Conservation (phyloP, 2,888 invertebrate species). For the Muscina levida region DNA sequence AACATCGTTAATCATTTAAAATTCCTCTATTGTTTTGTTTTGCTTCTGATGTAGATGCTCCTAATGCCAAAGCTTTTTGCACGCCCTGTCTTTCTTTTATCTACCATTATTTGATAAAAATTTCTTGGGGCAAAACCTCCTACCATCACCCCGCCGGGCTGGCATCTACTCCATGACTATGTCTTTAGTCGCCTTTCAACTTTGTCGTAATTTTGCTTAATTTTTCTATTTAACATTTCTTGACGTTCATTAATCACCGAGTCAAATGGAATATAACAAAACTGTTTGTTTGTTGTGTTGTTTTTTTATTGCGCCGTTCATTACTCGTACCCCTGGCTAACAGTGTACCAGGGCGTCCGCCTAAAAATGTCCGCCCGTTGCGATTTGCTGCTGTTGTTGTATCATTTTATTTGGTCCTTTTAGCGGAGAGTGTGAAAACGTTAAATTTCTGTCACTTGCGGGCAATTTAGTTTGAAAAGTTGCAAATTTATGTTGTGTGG, state of each 20-base stretch:
- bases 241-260: constrained; percentile 37
- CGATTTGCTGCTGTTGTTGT: background rate
- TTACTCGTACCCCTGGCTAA: background rate
- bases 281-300: background rate
- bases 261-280: constrained; percentile 21
- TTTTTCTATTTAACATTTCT: constrained; percentile 39
- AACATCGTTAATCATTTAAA: constrained; percentile 45
- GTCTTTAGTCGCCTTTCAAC: background rate
- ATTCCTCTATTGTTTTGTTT: constrained; percentile 12
- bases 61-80: background rate
- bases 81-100: background rate
- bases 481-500: constrained; percentile 43
- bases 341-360: background rate
- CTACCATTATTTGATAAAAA: background rate
- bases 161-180: no score
- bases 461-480: constrained; percentile 55
- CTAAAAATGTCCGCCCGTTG: constrained; percentile 3
- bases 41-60: background rate
- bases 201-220: constrained; percentile 34
- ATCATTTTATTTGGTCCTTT: constrained; percentile 15
- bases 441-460: constrained; percentile 52
- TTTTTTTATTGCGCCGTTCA: background rate
- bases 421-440: constrained; percentile 17
- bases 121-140: background rate
- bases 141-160: no score